Percentiles rank a stretch among this genome's conserved stretches.
Evolutionary conservation across 2,888 invertebrate species (phyloP).

Genomic region (Andrena bicolor): DNA sequence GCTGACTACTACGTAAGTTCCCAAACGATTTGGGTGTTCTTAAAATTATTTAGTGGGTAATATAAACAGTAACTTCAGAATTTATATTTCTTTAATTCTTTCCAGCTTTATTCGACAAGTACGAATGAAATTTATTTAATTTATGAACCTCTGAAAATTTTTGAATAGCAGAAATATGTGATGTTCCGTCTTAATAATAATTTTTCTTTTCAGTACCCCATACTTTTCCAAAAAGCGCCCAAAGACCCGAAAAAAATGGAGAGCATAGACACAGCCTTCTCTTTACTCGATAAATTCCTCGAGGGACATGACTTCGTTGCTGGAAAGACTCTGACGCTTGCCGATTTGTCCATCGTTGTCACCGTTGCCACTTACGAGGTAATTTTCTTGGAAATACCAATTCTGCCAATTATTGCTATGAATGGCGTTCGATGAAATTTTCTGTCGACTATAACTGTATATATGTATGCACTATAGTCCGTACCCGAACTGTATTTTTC

Average conservation of each 20-base stretch:
- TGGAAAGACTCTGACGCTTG: conserved; percentile 91
- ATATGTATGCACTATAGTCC: too few relatives aligned
- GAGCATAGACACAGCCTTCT: conserved; percentile 89
- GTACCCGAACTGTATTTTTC: too few relatives aligned
- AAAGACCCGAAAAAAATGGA: conserved; percentile 89
- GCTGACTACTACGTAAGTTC: conserved; percentile 87
- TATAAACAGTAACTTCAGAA: neutral
- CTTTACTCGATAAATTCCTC: conserved; percentile 90
- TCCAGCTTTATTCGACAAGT: too few relatives aligned
- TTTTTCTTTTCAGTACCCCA: conserved; percentile 81
- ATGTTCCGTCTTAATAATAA: neutral
- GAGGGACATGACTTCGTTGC: conserved; percentile 90
- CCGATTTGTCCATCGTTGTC: conserved; percentile 90
- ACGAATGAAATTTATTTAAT: too few relatives aligned
- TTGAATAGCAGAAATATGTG: too few relatives aligned
- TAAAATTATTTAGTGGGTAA: neutral
- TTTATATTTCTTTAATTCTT: too few relatives aligned
- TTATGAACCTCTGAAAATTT: neutral
- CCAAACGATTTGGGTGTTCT: neutral
- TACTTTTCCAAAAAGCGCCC: conserved; percentile 82
- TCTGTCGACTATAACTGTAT: too few relatives aligned
- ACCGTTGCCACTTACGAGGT: conserved; percentile 90
- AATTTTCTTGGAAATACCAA: neutral
- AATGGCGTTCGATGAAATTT: neutral
- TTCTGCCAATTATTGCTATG: neutral